These are phyloP conservation scores for Papilio helenus DNA, from an alignment of 1,140 invertebrate genomes.

Conservation along the genomic window DNA sequence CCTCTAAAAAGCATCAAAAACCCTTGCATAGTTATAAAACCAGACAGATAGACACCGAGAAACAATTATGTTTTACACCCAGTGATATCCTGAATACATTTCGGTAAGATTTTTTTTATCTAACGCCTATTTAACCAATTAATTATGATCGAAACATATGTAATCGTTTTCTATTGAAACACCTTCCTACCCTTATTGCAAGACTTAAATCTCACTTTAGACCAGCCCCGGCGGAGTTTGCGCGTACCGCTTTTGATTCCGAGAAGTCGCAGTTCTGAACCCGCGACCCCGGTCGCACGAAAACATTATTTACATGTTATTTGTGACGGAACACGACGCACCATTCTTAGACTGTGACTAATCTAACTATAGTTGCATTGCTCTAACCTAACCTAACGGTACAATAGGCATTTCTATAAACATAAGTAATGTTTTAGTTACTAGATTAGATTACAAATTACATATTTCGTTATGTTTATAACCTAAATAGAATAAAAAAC, in stretches of 20 bases:
- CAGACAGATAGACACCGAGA: too few species aligned
- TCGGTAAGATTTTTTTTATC: too few species aligned
- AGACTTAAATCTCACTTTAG: too few species aligned
- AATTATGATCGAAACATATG: background rate
- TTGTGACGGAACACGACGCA: constrained; percentile 13
- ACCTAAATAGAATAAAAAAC: background rate
- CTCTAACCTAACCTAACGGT: background rate
- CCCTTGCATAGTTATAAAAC: too few species aligned
- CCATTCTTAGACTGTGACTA: background rate
- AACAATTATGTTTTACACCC: too few species aligned
- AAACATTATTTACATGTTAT: constrained; percentile 1
- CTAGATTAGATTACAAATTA: background rate
- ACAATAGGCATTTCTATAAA: background rate
- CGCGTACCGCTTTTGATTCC: background rate
- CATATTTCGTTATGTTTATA: background rate
- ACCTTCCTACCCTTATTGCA: background rate
- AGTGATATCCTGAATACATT: too few species aligned
- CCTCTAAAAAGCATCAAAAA: too few species aligned
- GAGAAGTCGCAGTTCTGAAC: constrained; percentile 18
- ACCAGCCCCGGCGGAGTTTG: background rate
- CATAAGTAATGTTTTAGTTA: too few species aligned
- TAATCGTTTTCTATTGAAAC: background rate
- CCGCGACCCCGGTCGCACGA: constrained; percentile 7
- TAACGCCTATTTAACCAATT: too few species aligned
- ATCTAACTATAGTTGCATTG: background rate